A percentile compares a stretch with the other conserved stretches of the same genome.
phyloP scores from a whole-genome alignment of 2,888 invertebrate species.

The Epinotia bilunana region DNA sequence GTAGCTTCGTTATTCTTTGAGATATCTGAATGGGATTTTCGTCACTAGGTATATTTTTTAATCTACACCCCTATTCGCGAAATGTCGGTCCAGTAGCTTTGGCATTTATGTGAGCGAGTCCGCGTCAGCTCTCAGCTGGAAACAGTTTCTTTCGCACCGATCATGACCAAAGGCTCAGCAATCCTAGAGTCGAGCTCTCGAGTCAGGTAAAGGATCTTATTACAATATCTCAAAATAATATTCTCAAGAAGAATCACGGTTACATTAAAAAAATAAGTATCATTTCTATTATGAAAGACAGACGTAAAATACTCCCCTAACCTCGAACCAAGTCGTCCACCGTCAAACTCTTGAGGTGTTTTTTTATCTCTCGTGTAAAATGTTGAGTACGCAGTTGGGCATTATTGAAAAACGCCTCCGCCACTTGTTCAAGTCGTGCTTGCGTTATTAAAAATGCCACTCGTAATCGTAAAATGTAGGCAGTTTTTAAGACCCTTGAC shows the following conservation, averaged over 20 bases:
- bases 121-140: too few species aligned
- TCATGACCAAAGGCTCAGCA: too few species aligned
- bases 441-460: constrained; percentile 44
- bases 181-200: too few species aligned
- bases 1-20: too few species aligned
- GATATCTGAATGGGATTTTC: too few species aligned
- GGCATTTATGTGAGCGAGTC: too few species aligned
- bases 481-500: constrained; percentile 41
- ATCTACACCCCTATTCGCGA: too few species aligned
- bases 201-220: too few species aligned
- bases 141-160: too few species aligned
- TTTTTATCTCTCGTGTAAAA: constrained; percentile 39
- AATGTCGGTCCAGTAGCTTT: too few species aligned
- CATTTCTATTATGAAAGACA: constrained; percentile 29
- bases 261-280: constrained; percentile 21
- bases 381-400: constrained; percentile 36
- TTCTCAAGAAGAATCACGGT: constrained; percentile 5
- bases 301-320: constrained; percentile 8
- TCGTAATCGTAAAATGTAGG: constrained; percentile 41
- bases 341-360: constrained; percentile 43
- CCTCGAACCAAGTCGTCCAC: constrained; percentile 21
- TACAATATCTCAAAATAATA: too few species aligned
- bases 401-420: constrained; percentile 42
- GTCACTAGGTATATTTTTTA: too few species aligned
- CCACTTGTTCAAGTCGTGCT: constrained; percentile 25